Evolutionary conservation across 2,113 vertebrate species (phyloP).

Genomic region (Chauna torquata): DNA sequence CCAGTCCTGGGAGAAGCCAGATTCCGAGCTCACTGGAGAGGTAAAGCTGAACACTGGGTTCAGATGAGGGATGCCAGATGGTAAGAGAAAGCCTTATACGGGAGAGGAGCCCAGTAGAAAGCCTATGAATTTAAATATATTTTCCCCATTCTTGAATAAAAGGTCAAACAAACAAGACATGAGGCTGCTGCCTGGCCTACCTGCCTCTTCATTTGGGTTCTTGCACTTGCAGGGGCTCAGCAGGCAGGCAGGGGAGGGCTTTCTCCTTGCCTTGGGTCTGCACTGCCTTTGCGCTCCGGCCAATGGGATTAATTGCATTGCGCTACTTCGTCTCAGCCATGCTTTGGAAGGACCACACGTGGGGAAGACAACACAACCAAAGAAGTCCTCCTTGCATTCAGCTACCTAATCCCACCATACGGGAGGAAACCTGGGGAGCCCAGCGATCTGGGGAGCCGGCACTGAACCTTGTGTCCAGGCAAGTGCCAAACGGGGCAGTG

Average conservation of each 20-base stretch:
- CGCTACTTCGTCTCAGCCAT: background rate
- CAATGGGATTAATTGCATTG: background rate
- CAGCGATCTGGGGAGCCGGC: background rate
- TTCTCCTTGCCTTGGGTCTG: background rate
- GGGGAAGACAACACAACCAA: background rate
- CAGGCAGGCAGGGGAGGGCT: background rate
- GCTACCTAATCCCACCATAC: fast-evolving
- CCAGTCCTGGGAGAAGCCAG: background rate
- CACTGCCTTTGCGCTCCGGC: background rate
- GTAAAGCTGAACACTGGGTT: background rate
- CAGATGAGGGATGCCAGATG: background rate
- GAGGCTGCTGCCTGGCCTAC: background rate
- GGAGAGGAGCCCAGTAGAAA: background rate
- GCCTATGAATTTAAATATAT: background rate
- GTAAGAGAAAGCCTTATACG: background rate
- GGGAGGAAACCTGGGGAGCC: background rate
- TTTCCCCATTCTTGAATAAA: background rate
- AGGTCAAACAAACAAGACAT: background rate
- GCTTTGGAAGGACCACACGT: background rate
- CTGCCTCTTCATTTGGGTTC: background rate
- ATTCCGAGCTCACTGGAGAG: background rate
- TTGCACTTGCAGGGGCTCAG: background rate
- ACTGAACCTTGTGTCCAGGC: fast-evolving
- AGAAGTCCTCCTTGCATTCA: background rate
- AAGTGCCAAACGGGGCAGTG: background rate